Conservation (phyloP, 1,140 invertebrate species). For the Acromyrmex echinatior region DNA sequence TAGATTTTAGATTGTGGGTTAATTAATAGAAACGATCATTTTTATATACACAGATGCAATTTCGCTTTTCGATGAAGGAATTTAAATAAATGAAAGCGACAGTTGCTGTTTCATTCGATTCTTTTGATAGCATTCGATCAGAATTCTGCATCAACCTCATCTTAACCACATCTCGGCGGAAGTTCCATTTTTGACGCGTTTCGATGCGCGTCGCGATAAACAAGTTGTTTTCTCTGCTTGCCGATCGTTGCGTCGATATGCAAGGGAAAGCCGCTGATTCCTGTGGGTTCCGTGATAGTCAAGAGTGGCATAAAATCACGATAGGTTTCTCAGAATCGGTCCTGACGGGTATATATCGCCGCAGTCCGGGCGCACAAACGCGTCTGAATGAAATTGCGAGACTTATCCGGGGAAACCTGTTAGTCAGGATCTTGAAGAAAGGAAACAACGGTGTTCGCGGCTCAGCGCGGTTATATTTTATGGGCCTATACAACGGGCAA, state of each 20-base stretch:
- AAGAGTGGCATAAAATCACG: conserved; percentile 58
- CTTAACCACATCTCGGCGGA: conserved; percentile 14
- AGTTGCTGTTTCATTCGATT: not conserved
- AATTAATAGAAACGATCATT: not conserved
- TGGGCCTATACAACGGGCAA: not conserved
- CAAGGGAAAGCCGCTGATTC: conserved; percentile 63
- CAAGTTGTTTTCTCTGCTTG: conserved; percentile 53
- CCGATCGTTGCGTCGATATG: conserved; percentile 39
- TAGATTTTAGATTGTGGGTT: not conserved
- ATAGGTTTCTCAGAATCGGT: conserved; percentile 64
- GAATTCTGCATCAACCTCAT: not conserved
- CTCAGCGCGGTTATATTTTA: conserved; percentile 22
- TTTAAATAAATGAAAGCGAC: not conserved
- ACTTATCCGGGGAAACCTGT: conserved; percentile 54
- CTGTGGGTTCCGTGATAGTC: conserved; percentile 14
- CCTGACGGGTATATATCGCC: conserved; percentile 49
- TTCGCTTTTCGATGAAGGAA: not conserved
- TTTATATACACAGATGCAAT: not conserved
- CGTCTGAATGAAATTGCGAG: conserved; percentile 51
- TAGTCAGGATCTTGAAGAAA: conserved; percentile 18
- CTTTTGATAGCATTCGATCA: not conserved
- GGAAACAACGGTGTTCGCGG: conserved; percentile 19
- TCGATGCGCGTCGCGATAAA: conserved; percentile 28
- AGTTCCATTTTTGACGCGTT: conserved; percentile 38
- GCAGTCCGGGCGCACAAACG: not conserved